phyloP scores from a whole-genome alignment of 2,113 vertebrate species.

The Prochilodus magdalenae region DNA sequence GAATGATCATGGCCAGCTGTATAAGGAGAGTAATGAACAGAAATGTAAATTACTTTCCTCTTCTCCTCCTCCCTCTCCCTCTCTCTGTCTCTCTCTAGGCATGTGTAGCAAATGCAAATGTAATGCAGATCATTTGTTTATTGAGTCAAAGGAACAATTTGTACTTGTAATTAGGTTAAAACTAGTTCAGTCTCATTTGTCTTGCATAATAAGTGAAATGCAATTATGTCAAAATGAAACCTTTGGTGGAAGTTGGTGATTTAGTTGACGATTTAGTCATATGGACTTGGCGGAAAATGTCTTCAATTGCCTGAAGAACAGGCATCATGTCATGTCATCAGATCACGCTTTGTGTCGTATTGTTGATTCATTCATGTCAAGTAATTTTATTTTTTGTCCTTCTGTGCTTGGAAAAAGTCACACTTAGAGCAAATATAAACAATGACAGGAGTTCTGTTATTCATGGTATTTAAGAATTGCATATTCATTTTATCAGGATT shows the following conservation, averaged over 20 bases:
- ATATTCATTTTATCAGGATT: too few species aligned
- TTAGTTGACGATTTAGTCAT: not conserved
- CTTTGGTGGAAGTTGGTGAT: not conserved
- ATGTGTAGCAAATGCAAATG: constrained; percentile 7
- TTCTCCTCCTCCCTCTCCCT: not conserved
- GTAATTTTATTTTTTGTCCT: not conserved
- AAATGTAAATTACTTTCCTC: not conserved
- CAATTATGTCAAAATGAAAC: constrained; percentile 21
- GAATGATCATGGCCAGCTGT: constrained; percentile 10
- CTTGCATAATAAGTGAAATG: constrained; percentile 26
- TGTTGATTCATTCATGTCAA: not conserved
- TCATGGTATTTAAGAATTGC: too few species aligned
- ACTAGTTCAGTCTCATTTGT: constrained; percentile 1
- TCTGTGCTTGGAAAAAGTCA: not conserved
- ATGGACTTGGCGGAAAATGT: not conserved
- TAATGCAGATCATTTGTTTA: constrained; percentile 9
- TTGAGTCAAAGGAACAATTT: constrained; percentile 26
- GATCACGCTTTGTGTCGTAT: not conserved
- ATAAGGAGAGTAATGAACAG: constrained; percentile 10
- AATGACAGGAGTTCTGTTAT: too few species aligned
- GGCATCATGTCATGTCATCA: not conserved
- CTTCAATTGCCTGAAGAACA: not conserved
- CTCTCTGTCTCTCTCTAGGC: constrained; percentile 15
- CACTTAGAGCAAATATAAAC: not conserved
- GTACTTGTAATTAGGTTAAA: constrained; percentile 16